A percentile compares a stretch with the other conserved stretches of the same genome.
These are phyloP conservation scores for Limenitis camilla DNA, from an alignment of 2,888 invertebrate species.

Conservation along the genomic window DNA sequence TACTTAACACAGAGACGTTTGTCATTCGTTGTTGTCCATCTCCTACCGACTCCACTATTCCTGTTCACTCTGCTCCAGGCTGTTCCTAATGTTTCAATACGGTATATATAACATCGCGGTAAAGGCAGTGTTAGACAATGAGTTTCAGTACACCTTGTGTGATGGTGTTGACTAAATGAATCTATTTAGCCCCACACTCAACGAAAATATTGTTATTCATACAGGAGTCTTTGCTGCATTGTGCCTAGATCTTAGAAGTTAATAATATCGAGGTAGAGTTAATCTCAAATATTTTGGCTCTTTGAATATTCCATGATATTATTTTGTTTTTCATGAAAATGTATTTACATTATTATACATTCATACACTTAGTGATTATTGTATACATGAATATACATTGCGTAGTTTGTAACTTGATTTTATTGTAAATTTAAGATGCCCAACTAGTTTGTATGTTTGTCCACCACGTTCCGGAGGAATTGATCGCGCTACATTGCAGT, in stretches of 20 bases:
- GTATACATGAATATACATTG: conserved; percentile 74
- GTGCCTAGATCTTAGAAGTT: conserved; percentile 76
- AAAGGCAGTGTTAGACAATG: conserved; percentile 47
- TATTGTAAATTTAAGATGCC: conserved; percentile 69
- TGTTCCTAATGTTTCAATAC: conserved; percentile 11
- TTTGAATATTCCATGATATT: conserved; percentile 75
- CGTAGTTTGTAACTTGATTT: conserved; percentile 74
- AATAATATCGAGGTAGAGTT: conserved; percentile 74
- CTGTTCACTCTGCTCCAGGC: conserved; percentile 7
- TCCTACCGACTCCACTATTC: neutral
- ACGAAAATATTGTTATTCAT: conserved; percentile 72
- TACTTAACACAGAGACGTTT: neutral
- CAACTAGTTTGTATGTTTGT: conserved; percentile 52
- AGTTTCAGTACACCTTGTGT: conserved; percentile 51
- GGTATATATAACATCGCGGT: conserved; percentile 14
- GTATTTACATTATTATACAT: conserved; percentile 73
- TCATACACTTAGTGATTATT: conserved; percentile 69
- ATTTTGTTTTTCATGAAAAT: conserved; percentile 72
- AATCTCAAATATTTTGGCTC: conserved; percentile 75
- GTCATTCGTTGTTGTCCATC: neutral
- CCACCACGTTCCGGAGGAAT: conserved; percentile 50
- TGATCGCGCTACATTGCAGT: conserved; percentile 43
- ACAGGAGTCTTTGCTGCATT: conserved; percentile 76
- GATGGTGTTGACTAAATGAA: conserved; percentile 54
- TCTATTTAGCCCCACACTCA: conserved; percentile 67